A percentile compares a stretch with the other conserved stretches of the same genome.
Conservation (phyloP, 1,140 invertebrate genomes). For the Drosophila orena region DNA sequence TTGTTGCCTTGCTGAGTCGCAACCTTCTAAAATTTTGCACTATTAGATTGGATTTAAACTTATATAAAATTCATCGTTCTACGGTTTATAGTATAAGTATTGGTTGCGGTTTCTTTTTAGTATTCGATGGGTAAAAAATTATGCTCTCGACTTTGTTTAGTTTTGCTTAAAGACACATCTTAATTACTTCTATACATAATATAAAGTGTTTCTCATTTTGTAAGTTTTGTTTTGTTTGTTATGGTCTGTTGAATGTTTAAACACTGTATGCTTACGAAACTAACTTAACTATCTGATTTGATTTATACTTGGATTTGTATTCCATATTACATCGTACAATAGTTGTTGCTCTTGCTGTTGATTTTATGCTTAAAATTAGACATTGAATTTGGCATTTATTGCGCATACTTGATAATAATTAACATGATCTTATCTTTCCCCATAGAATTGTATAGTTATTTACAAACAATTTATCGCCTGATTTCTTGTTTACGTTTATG, state of each 20-base stretch:
- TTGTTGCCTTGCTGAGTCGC: constrained; percentile 61
- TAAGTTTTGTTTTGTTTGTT: constrained; percentile 24
- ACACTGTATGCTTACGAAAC: constrained; percentile 56
- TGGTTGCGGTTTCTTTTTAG: constrained; percentile 44
- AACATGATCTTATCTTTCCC: constrained; percentile 50
- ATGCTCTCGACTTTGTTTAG: constrained; percentile 59
- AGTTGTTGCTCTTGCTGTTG: constrained; percentile 62
- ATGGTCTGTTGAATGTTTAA: constrained; percentile 35
- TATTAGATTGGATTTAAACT: constrained; percentile 70
- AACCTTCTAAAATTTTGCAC: constrained; percentile 73
- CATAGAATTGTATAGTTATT: constrained; percentile 63
- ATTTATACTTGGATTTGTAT: constrained; percentile 69
- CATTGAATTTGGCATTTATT: constrained; percentile 82
- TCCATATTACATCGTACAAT: constrained; percentile 63
- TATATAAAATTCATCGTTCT: constrained; percentile 74
- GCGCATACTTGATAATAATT: constrained; percentile 65
- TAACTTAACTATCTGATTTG: constrained; percentile 59
- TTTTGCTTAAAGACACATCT: constrained; percentile 55
- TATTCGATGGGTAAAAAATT: constrained; percentile 81
- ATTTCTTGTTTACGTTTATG: constrained; percentile 35
- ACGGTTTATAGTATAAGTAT: constrained; percentile 56
- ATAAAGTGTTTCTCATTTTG: constrained; percentile 44
- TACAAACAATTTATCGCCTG: constrained; percentile 56
- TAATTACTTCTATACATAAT: constrained; percentile 48
- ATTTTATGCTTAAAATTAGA: constrained; percentile 73